Evolutionary conservation across 92 coral and sea anemone genomes (phyloP).

Genomic region (Virgularia gustaviana): DNA sequence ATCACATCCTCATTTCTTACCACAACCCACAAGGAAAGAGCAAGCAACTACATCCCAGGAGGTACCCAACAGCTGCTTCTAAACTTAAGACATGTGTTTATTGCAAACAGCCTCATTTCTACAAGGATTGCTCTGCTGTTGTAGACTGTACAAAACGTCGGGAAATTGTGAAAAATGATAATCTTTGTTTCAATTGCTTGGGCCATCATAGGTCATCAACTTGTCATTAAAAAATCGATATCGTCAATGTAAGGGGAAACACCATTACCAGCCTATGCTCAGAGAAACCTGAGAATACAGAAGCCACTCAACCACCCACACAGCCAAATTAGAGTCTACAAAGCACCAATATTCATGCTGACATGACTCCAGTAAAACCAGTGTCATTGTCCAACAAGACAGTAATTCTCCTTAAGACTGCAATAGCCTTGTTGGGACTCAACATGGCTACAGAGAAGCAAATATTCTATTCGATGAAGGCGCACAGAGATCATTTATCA

Average conservation of each 20-base stretch:
- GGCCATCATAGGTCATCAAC: constrained; percentile 16
- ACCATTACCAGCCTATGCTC: not conserved
- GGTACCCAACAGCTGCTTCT: not conserved
- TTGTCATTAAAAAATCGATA: constrained; percentile 1
- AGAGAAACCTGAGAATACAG: constrained; percentile 17
- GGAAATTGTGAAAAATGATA: not conserved
- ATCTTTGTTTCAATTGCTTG: constrained; percentile 25
- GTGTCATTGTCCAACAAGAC: constrained; percentile 1
- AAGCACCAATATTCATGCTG: not conserved
- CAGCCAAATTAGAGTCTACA: not conserved
- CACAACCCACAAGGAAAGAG: constrained; percentile 25
- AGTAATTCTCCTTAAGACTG: constrained; percentile 27
- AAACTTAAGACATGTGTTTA: constrained; percentile 24
- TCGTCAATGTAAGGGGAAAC: constrained; percentile 1
- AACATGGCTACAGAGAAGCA: constrained; percentile 21
- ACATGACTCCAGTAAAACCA: constrained; percentile 4
- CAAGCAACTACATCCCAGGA: not conserved
- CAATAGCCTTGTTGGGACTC: constrained; percentile 27
- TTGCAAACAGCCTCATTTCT: constrained; percentile 43
- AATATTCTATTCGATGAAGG: constrained; percentile 55
- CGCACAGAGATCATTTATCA: constrained; percentile 55
- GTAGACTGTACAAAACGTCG: constrained; percentile 29
- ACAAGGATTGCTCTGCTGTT: constrained; percentile 27
- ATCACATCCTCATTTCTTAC: constrained; percentile 12
- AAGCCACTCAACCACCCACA: constrained; percentile 8